These are phyloP conservation scores for Operophtera brumata DNA, from an alignment of 2,888 invertebrate species.

Conservation along the genomic window DNA sequence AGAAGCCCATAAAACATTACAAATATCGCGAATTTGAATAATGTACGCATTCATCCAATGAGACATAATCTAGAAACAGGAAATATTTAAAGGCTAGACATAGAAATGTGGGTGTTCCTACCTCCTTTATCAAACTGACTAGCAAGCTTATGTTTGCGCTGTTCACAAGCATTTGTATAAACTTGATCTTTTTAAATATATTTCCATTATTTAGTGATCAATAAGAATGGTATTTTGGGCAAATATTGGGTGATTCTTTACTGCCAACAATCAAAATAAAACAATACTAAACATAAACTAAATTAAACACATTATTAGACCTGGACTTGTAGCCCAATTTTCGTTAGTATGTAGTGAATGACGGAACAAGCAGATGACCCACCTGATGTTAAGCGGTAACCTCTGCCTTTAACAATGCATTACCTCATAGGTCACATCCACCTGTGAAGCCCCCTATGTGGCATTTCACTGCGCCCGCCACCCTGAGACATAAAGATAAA, in stretches of 20 bases:
- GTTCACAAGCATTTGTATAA: conserved; percentile 13
- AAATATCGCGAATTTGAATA: conserved; percentile 13
- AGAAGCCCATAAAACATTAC: conserved; percentile 2
- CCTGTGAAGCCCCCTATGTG: too few relatives aligned
- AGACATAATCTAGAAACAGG: conserved; percentile 12
- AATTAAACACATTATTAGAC: background rate
- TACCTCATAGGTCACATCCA: too few relatives aligned
- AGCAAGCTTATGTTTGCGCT: conserved; percentile 6
- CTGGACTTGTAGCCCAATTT: too few relatives aligned
- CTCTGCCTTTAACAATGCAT: too few relatives aligned
- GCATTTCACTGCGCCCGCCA: too few relatives aligned
- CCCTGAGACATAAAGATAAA: too few relatives aligned
- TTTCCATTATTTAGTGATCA: conserved; percentile 6
- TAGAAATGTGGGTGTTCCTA: conserved; percentile 23
- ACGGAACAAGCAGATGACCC: too few relatives aligned
- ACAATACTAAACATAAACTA: background rate
- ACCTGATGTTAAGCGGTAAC: too few relatives aligned
- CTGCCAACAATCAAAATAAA: background rate
- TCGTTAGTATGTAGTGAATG: too few relatives aligned
- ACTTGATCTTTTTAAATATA: conserved; percentile 7
- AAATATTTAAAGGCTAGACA: conserved; percentile 10
- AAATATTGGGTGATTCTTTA: background rate
- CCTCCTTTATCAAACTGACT: conserved; percentile 20
- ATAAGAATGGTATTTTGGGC: background rate
- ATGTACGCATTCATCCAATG: conserved; percentile 10